These are phyloP conservation scores for Noctua comes DNA, from an alignment of 2,888 invertebrate genomes.

Conservation along the genomic window DNA sequence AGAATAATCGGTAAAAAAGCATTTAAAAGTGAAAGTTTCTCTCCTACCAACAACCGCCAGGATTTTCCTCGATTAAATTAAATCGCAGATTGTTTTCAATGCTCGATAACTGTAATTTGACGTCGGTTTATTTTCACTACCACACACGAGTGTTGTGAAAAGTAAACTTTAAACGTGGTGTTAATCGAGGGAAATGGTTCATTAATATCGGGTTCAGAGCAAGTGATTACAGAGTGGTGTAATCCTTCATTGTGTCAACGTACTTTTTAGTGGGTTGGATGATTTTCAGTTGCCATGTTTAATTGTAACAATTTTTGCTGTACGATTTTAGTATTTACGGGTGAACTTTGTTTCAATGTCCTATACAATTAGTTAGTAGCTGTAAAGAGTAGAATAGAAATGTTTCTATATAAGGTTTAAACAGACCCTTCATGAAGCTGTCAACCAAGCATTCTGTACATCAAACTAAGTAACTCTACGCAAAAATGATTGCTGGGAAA, in stretches of 20 bases:
- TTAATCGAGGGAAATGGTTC: conserved; percentile 55
- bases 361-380: not conserved
- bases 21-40: conserved; percentile 71
- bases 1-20: conserved; percentile 37
- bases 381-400: not conserved
- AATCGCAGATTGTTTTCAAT: conserved; percentile 67
- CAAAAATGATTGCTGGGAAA: no score
- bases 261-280: conserved; percentile 29
- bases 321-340: not conserved
- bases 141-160: conserved; percentile 49
- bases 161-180: conserved; percentile 56
- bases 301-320: not conserved
- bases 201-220: conserved; percentile 37
- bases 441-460: no score
- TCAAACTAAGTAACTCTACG: no score
- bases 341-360: not conserved
- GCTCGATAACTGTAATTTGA: conserved; percentile 56
- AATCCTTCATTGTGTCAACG: conserved; percentile 40
- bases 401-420: not conserved
- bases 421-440: no score
- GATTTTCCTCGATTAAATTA: conserved; percentile 68
- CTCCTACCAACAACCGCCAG: conserved; percentile 68
- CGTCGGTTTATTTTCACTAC: conserved; percentile 41
- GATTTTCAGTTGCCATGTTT: conserved; percentile 4
- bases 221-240: conserved; percentile 36